Percentiles rank a stretch among this genome's conserved stretches.
phyloP scores from a whole-genome alignment of 2,888 invertebrate species.

The Ormyrus labotus region DNA sequence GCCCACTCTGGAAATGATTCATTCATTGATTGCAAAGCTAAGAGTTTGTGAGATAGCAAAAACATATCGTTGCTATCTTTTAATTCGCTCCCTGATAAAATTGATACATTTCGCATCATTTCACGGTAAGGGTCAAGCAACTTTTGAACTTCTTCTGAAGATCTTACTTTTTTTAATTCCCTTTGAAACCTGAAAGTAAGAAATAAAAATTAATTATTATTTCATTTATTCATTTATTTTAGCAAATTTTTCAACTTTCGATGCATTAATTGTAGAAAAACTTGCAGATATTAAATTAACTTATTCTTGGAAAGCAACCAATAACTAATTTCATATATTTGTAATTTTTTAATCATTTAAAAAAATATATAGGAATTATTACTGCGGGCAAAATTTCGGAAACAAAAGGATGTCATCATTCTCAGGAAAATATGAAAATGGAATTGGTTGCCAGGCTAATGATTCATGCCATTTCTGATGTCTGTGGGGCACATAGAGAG shows the following conservation, averaged over 20 bases:
- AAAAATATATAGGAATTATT: slow-evolving; percentile 9
- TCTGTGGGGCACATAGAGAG: slow-evolving; percentile 80
- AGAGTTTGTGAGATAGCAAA: slow-evolving; percentile 65
- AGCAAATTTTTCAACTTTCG: neutral
- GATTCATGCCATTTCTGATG: slow-evolving; percentile 79
- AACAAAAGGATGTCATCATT: slow-evolving; percentile 61
- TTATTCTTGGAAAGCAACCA: neutral
- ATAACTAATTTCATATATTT: neutral
- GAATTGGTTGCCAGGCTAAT: slow-evolving; percentile 84
- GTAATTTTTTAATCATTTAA: neutral
- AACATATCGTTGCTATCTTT: slow-evolving; percentile 56
- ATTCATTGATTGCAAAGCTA: slow-evolving; percentile 77
- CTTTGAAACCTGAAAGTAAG: slow-evolving; percentile 59
- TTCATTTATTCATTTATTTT: too few species aligned
- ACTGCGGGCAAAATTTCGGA: slow-evolving; percentile 63
- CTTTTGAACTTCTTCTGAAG: slow-evolving; percentile 51
- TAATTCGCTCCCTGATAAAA: slow-evolving; percentile 57
- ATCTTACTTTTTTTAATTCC: slow-evolving; percentile 60
- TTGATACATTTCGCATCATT: slow-evolving; percentile 61
- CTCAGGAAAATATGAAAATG: slow-evolving; percentile 66
- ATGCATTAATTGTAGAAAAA: neutral
- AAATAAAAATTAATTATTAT: neutral
- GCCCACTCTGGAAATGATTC: slow-evolving; percentile 79
- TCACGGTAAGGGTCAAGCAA: slow-evolving; percentile 54
- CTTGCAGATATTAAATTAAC: neutral